A percentile compares a stretch with the other conserved stretches of the same genome.
phyloP scores from a whole-genome alignment of 2,113 vertebrate species.

The Morone chrysops region DNA sequence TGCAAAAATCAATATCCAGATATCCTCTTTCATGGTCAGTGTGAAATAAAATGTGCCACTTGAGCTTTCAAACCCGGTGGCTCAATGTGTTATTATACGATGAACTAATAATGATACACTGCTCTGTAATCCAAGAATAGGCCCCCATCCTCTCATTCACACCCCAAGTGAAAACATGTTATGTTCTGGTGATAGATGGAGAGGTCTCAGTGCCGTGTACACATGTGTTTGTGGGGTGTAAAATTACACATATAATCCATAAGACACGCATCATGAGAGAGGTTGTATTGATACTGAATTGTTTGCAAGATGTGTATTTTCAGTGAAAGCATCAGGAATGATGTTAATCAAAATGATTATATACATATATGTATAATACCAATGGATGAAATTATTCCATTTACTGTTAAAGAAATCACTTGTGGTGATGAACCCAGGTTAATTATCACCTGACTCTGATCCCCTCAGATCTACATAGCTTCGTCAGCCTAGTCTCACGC shows the following conservation, averaged over 20 bases:
- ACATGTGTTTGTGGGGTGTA: neutral
- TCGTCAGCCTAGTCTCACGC: no score
- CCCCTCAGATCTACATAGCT: no score
- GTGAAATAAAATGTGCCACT: neutral
- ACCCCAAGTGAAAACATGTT: neutral
- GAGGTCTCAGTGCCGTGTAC: neutral
- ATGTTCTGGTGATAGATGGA: neutral
- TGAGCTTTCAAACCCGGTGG: neutral
- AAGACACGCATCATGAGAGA: neutral
- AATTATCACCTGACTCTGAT: neutral
- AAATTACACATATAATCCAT: neutral
- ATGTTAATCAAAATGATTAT: neutral
- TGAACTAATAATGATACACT: neutral
- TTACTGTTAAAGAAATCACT: neutral
- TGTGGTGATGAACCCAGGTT: neutral
- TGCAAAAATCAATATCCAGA: conserved; percentile 18
- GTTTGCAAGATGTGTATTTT: neutral
- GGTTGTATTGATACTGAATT: neutral
- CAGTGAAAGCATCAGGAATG: neutral
- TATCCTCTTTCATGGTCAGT: conserved; percentile 21
- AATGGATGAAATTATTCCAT: neutral
- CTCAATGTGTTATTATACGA: neutral
- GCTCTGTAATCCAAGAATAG: neutral
- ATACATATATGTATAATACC: neutral
- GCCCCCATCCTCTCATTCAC: neutral